Percentiles rank a stretch among this genome's conserved stretches.
Evolutionary conservation across 2,888 invertebrate species (phyloP).

Genomic region (Serripes groenlandicus): DNA sequence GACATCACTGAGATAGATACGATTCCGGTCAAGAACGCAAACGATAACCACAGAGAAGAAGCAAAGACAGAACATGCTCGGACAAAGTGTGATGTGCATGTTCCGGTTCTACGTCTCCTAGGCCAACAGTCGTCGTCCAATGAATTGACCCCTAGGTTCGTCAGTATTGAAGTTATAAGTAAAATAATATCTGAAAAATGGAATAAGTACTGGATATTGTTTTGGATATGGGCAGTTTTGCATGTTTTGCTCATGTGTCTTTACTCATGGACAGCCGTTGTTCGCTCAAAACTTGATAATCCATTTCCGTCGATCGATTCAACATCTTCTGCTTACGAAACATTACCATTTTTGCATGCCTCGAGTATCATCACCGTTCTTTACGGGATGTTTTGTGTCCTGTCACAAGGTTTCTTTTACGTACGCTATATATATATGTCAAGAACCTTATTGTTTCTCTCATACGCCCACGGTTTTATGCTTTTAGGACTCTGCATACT

Average conservation of each 20-base stretch:
- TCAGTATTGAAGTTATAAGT: background rate
- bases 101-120: background rate
- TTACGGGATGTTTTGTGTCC: background rate
- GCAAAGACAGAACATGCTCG: background rate
- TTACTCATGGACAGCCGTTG: slow-evolving; percentile 2
- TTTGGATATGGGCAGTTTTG: background rate
- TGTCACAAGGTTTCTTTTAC: background rate
- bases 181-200: background rate
- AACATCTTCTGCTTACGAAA: background rate
- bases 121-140: background rate
- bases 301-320: background rate
- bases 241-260: background rate
- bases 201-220: background rate
- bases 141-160: background rate
- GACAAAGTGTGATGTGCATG: background rate
- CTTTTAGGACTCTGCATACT: background rate
- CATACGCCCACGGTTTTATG: background rate
- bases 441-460: too few relatives aligned
- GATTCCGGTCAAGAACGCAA: background rate
- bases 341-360: background rate
- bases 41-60: background rate
- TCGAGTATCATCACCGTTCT: background rate
- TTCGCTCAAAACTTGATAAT: background rate
- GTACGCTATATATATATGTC: background rate
- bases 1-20: slow-evolving; percentile 7